A percentile compares a stretch with the other conserved stretches of the same genome.
Conservation (phyloP, 1,140 invertebrate species). For the Leptopilina boulardi region DNA sequence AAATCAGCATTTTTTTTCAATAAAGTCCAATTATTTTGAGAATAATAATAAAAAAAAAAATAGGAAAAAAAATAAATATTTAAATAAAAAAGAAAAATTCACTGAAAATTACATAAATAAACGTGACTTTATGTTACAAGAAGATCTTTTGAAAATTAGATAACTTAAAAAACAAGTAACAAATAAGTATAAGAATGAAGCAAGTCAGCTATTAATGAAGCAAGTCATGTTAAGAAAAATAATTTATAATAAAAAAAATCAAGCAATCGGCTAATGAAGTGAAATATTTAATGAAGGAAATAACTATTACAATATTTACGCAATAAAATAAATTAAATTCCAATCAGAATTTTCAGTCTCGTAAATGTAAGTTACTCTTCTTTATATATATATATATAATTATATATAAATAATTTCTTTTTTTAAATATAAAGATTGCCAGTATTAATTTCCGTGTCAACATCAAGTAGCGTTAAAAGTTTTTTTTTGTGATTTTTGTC, state of each 20-base stretch:
- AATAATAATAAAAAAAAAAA: no score
- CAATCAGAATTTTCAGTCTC: background rate
- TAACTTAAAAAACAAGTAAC: background rate
- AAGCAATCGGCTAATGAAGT: background rate
- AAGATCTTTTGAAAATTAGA: constrained; percentile 6
- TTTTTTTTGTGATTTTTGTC: constrained; percentile 27
- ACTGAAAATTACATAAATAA: background rate
- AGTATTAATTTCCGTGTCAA: constrained; percentile 17
- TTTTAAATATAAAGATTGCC: constrained; percentile 18
- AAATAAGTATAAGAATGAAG: constrained; percentile 11
- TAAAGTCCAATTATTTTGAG: no score
- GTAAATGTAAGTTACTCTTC: background rate
- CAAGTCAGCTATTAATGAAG: constrained; percentile 1
- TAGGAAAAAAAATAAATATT: background rate
- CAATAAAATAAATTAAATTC: background rate
- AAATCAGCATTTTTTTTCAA: no score
- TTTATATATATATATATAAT: background rate
- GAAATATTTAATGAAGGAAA: constrained; percentile 4
- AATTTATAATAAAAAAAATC: background rate
- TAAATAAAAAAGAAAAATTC: background rate
- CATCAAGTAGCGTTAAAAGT: background rate
- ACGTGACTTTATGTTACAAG: background rate
- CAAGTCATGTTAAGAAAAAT: constrained; percentile 6
- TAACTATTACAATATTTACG: background rate
- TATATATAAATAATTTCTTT: background rate